Evolutionary conservation across 2,888 invertebrate genomes (phyloP), one percentile per base, ranked within the genome.

Genomic region (Nomada goodeniana): DNA sequence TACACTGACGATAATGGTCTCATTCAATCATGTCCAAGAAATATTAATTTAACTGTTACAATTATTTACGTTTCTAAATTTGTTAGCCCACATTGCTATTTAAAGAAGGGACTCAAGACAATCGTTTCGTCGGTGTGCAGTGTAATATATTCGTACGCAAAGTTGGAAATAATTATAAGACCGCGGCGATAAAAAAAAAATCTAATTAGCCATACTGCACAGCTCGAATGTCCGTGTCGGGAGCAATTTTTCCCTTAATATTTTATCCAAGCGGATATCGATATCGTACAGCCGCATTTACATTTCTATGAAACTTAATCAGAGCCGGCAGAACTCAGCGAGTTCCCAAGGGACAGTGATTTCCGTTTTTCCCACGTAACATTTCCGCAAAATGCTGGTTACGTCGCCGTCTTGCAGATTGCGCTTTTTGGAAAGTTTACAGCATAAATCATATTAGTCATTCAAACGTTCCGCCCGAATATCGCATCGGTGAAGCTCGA

Each of bases 321-420:
- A 15, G 26, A 63, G 13, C 44, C 2, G 26, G 4, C 13, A 3
- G 11, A 20, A 42, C 15, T 23, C 29, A 0, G 52, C 26, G n/a
- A 59, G 26, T n/a, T 4, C 47, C 59, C 23, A 20, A 15, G 10
- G 7, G 5, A 36, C 36, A 36, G n/a, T 20, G 26, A 55, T 57
- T 72, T 23, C 57, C 18, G 65, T 65, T 73, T 73, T 57, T 73
- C 57, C 44, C 55, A n/a, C 13, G 18, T 44, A 20, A 15, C 15
- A 23, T 57, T 64, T 64, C 10, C 59, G 10, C n/a, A 7, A 18
- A 15, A 57, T 44, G 23, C 20, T 36, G 9, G 7, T 44, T 20
- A 64, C 47, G 20, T 47, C 15, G 20, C 23, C 9, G 53, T 44
- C 20, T 13, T 36, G 18, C 36, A 15, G 18, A 47, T 60, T 23